Evolutionary conservation across 2,113 vertebrate genomes (phyloP).

Genomic region (zebrafish (Danio rerio)): DNA sequence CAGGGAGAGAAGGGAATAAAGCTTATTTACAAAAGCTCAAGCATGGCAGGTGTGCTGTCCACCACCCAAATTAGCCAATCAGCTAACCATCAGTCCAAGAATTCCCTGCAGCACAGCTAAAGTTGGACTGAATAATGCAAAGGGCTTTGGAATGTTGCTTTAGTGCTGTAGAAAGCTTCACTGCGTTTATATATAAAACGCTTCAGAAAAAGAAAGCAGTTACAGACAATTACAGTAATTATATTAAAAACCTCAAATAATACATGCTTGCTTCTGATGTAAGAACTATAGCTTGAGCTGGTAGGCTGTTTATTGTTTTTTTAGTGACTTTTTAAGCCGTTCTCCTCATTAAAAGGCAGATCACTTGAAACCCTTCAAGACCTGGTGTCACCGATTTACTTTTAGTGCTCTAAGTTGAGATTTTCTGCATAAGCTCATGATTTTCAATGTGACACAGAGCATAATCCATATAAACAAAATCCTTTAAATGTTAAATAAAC

Average conservation of each 20-base stretch:
- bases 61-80: conserved; percentile 81
- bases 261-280: neutral
- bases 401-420: conserved; percentile 6
- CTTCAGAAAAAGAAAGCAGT: neutral
- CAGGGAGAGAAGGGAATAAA: conserved; percentile 79
- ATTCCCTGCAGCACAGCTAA: conserved; percentile 46
- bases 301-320: conserved; percentile 1
- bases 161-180: neutral
- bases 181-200: neutral
- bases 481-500: conserved; percentile 27
- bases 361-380: conserved; percentile 20
- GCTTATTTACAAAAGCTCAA: conserved; percentile 84
- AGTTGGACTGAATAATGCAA: conserved; percentile 55
- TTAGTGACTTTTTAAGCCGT: conserved; percentile 3
- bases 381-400: conserved; percentile 12
- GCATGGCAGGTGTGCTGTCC: conserved; percentile 79
- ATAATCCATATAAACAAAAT: conserved; percentile 35
- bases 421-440: conserved; percentile 24
- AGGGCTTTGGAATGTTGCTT: conserved; percentile 15
- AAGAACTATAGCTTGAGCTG: neutral
- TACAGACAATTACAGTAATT: neutral
- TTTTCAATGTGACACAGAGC: conserved; percentile 12
- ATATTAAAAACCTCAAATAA: neutral
- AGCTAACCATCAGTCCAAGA: conserved; percentile 75
- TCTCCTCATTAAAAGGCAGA: conserved; percentile 10